A percentile compares a stretch with the other conserved stretches of the same genome.
phyloP scores from a whole-genome alignment of 2,113 vertebrate species.

The Mustelus asterias region DNA sequence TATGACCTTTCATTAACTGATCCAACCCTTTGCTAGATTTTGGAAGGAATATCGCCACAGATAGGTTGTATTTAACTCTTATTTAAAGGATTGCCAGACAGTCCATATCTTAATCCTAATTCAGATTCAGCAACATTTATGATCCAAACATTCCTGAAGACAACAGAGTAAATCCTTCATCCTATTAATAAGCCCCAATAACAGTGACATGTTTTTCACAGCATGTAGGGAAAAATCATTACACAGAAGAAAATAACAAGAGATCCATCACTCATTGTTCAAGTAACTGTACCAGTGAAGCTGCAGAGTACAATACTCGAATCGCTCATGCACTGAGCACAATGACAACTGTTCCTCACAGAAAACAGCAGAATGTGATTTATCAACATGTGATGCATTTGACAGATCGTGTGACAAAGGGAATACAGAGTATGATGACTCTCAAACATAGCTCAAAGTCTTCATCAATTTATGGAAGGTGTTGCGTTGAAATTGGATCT shows the following conservation, averaged over 20 bases:
- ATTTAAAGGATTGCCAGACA: neutral
- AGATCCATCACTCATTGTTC: neutral
- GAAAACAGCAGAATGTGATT: neutral
- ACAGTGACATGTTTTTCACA: neutral
- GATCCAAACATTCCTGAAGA: neutral
- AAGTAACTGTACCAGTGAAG: neutral
- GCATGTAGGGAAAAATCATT: neutral
- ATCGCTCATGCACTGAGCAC: neutral
- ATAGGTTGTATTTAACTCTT: neutral
- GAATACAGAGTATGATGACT: neutral
- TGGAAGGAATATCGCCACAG: neutral
- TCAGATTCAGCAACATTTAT: neutral
- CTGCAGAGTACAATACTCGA: neutral
- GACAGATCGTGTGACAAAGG: neutral
- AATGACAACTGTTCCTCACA: neutral
- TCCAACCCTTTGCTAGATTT: neutral
- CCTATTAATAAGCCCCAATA: neutral
- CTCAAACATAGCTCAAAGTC: neutral
- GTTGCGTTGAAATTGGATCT: neutral
- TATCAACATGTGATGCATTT: neutral
- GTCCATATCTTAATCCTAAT: neutral
- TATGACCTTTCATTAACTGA: no score
- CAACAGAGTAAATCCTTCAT: neutral
- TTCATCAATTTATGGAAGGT: neutral
- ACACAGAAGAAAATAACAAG: neutral